These are phyloP conservation scores for Otolemur garnettii DNA, from an alignment of 2,113 vertebrate genomes.

Conservation along the genomic window DNA sequence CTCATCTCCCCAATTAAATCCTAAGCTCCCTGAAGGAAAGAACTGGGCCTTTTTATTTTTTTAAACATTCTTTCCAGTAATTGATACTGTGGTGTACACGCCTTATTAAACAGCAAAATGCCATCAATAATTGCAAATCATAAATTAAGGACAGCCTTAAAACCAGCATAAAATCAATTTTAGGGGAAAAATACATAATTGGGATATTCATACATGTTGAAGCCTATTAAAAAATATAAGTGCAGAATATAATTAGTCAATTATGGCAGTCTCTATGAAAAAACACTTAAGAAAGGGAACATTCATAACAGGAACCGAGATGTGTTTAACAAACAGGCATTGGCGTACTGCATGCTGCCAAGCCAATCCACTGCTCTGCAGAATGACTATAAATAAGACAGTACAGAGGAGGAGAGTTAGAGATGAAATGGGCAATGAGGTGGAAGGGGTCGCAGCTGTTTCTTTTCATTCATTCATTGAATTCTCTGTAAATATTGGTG, in stretches of 20 bases:
- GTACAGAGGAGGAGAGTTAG: neutral
- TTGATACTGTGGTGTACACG: neutral
- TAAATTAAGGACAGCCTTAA: neutral
- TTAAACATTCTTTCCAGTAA: neutral
- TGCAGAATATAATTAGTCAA: neutral
- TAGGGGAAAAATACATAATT: neutral
- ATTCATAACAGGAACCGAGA: neutral
- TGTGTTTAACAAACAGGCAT: neutral
- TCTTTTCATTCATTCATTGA: slow-evolving; percentile 73
- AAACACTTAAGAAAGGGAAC: neutral
- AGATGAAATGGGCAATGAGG: slow-evolving; percentile 71
- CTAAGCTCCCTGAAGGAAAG: slow-evolving; percentile 22
- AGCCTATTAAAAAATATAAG: slow-evolving; percentile 20
- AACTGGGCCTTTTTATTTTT: neutral
- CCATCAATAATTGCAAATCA: neutral
- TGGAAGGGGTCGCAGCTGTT: slow-evolving; percentile 78
- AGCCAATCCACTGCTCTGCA: neutral
- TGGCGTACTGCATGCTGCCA: neutral
- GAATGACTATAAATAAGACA: slow-evolving; percentile 50
- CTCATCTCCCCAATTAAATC: neutral
- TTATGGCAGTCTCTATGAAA: neutral
- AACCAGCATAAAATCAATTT: neutral
- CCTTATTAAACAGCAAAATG: neutral
- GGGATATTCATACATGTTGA: neutral
- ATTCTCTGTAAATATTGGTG: slow-evolving; percentile 81